Base-by-base conservation (phyloP, 2,797 vertebrate genomes). In the Neoniphon sammara region DNA sequence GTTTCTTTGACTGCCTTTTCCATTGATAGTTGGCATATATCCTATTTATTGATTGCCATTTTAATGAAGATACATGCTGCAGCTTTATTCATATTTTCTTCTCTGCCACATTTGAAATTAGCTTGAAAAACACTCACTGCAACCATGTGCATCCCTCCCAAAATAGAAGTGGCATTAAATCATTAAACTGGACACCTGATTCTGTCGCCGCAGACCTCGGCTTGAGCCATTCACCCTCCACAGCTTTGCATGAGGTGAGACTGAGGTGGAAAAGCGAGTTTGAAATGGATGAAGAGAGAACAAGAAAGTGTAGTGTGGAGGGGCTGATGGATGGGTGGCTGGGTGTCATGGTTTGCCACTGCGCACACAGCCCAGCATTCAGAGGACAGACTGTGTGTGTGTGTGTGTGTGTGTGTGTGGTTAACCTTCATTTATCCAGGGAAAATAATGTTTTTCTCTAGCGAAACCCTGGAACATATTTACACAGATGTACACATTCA, bases 91-190 rank as follows among this genome's bases (percentile, higher is more conserved):
- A 57, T 25, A 14, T 60, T 47, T 18, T 25, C 12, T 64, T 69
- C 70, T 61, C 36, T 0, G 1, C 7, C 47, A 15, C n/a, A 31
- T 70, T 55, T 50, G 47, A 56, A 76, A 54, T 52, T 12, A 27
- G 44, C 15, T 71, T 20, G 18, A 68, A 50, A 70, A 57, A 27
- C 56, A 39, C 46, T 61, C n/a, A 47, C n/a, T 50, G 34, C 52
- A 17, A n/a, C 7, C 79, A 61, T 56, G 73, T 64, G 59, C 60
- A 53, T 49, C 66, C 71, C 44, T 67, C 34, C 34, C 34, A 36
- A 75, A 75, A 82, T 85, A 75, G 66, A 81, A 78, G 83, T 67
- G 75, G 60, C 59, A 46, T 80, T 76, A 77, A 85, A 77, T 78
- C 73, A 81, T 85, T 81, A 56, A 78, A 58, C 42, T 70, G 77